Conservation (phyloP, 2,888 invertebrate genomes). For the Candidula unifasciata region DNA sequence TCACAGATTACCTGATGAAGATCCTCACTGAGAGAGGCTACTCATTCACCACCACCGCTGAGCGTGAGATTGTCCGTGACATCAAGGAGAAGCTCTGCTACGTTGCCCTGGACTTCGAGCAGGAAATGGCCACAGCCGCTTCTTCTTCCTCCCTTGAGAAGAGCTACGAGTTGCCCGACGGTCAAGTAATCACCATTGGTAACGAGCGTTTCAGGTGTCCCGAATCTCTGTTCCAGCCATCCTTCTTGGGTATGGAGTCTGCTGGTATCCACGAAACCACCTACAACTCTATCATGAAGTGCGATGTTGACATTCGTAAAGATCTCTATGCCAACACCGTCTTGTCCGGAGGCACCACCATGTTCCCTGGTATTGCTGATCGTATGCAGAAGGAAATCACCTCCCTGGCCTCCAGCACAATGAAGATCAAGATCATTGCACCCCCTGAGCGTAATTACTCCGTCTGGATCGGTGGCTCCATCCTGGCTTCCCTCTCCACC, state of each 20-base stretch:
- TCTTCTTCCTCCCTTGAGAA: conserved; percentile 82
- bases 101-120: too few species aligned
- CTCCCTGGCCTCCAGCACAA: conserved; percentile 84
- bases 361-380: too few species aligned
- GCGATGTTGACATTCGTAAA: too few species aligned
- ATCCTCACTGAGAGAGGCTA: conserved; percentile 81
- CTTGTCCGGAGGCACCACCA: too few species aligned
- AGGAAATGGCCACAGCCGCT: too few species aligned
- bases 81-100: conserved; percentile 91
- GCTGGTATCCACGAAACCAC: conserved; percentile 77
- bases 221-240: conserved; percentile 71
- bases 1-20: conserved; percentile 71
- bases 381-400: too few species aligned
- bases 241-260: conserved; percentile 75
- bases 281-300: conserved; percentile 43
- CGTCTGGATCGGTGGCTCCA: too few species aligned
- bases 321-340: too few species aligned
- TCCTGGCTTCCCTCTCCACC: conserved; percentile 84
- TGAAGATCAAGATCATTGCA: conserved; percentile 83
- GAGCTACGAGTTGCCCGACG: conserved; percentile 68
- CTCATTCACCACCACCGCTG: conserved; percentile 83
- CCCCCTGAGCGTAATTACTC: too few species aligned
- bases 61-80: conserved; percentile 94
- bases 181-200: conserved; percentile 75
- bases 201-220: conserved; percentile 48